Conservation (phyloP, 2,113 vertebrate species). For the Rhinoderma darwinii region DNA sequence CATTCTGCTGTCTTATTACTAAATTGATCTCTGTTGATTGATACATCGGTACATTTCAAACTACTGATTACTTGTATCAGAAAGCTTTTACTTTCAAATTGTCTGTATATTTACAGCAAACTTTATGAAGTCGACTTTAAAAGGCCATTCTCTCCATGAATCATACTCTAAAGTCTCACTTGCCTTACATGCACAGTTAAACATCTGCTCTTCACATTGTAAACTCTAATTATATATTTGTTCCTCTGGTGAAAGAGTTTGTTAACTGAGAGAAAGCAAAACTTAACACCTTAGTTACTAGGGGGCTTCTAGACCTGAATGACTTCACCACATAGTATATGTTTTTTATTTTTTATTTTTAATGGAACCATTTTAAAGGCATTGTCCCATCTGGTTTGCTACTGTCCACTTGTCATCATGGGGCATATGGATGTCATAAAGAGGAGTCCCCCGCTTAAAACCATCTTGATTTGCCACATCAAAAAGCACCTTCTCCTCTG, state of each 20-base stretch:
- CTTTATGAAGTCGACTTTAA: background rate
- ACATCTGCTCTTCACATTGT: background rate
- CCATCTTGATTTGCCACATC: no score
- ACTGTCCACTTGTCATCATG: no score
- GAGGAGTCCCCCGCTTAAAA: no score
- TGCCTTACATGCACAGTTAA: constrained; percentile 24
- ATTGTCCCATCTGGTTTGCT: no score
- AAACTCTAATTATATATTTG: background rate
- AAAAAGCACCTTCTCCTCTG: no score
- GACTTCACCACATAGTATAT: background rate
- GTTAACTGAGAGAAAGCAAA: background rate
- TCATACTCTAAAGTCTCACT: background rate
- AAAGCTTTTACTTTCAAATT: constrained; percentile 22
- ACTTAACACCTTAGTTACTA: background rate
- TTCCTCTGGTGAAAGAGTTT: background rate
- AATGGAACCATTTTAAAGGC: no score
- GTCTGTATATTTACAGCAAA: background rate
- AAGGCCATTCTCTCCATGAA: constrained; percentile 27
- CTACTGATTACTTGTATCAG: background rate
- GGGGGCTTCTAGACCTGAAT: background rate
- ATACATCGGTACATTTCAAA: background rate
- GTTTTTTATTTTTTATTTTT: no score
- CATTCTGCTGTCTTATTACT: background rate
- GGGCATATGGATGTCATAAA: no score
- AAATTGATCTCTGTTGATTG: constrained; percentile 13